Percentiles rank a stretch among this genome's conserved stretches.
Conservation (phyloP, 2,888 invertebrate genomes). For the Galerucella pusilla region DNA sequence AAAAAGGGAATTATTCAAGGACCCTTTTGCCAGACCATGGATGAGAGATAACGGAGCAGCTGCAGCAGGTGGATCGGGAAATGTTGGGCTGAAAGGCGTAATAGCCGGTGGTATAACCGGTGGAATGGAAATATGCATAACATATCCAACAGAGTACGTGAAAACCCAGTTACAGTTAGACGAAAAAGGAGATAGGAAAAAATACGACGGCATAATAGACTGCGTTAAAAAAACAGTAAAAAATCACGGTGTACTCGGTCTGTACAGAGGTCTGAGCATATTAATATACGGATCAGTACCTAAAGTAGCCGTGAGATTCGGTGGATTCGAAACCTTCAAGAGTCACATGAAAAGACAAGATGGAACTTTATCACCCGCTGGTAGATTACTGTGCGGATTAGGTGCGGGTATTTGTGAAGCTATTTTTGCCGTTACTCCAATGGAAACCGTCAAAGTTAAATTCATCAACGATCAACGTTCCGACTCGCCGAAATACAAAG, state of each 20-base stretch:
- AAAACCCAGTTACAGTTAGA: slow-evolving; percentile 99
- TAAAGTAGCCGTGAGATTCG: slow-evolving; percentile 98
- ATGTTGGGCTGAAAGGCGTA: slow-evolving; percentile 89
- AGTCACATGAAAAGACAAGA: slow-evolving; percentile 77
- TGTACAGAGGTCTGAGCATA: slow-evolving; percentile 96
- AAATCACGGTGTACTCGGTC: slow-evolving; percentile 87
- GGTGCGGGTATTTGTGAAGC: slow-evolving; percentile 97
- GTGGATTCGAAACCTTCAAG: slow-evolving; percentile 94
- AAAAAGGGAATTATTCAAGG: background rate
- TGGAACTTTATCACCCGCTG: slow-evolving; percentile 82
- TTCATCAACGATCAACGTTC: slow-evolving; percentile 98
- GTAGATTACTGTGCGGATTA: slow-evolving; percentile 89
- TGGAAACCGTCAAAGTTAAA: slow-evolving; percentile 99
- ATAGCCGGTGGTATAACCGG: slow-evolving; percentile 93
- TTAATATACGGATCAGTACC: slow-evolving; percentile 98
- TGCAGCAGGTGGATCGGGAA: slow-evolving; percentile 72
- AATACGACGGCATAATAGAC: slow-evolving; percentile 89
- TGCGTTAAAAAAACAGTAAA: slow-evolving; percentile 93
- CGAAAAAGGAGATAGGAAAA: slow-evolving; percentile 84
- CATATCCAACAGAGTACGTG: slow-evolving; percentile 98
- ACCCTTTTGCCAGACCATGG: slow-evolving; percentile 72
- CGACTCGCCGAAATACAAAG: slow-evolving; percentile 88
- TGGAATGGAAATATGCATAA: slow-evolving; percentile 99
- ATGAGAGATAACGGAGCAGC: slow-evolving; percentile 78
- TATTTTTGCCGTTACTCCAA: slow-evolving; percentile 96